Evolutionary conservation across 2,888 invertebrate genomes (phyloP).

Genomic region (Synanthedon formicaeformis): DNA sequence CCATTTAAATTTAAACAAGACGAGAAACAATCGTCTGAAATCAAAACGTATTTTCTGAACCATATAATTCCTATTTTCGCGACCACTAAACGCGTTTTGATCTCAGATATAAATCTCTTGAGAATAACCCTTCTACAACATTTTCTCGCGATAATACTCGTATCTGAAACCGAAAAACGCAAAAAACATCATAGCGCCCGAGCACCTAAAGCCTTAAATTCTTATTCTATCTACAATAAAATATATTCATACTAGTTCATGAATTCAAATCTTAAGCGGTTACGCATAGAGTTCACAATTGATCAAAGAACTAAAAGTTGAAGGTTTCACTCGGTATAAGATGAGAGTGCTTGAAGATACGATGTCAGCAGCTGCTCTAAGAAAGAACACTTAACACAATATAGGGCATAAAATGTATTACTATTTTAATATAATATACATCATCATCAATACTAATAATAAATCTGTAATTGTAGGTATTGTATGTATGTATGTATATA

Average conservation of each 20-base stretch:
- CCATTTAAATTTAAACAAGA: no score
- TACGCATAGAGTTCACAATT: not conserved
- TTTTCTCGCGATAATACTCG: not conserved
- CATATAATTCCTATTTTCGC: not conserved
- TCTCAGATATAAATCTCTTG: not conserved
- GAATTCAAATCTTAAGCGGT: not conserved
- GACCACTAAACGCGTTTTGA: not conserved
- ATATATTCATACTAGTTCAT: not conserved
- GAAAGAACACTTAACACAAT: not conserved
- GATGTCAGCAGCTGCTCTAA: not conserved
- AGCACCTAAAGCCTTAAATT: not conserved
- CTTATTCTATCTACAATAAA: not conserved
- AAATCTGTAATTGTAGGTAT: no score
- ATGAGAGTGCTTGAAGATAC: not conserved
- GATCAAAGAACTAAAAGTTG: not conserved
- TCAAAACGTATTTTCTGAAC: not conserved
- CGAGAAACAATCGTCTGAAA: no score
- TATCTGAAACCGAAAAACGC: not conserved
- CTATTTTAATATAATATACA: not conserved
- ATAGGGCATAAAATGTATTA: not conserved
- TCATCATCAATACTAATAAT: no score
- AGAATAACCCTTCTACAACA: not conserved
- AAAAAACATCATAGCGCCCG: not conserved
- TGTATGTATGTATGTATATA: no score
- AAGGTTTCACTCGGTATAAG: not conserved